A percentile compares a stretch with the other conserved stretches of the same genome.
These are phyloP conservation scores for Sisor rabdophorus DNA, from an alignment of 2,113 vertebrate genomes.

Conservation along the genomic window DNA sequence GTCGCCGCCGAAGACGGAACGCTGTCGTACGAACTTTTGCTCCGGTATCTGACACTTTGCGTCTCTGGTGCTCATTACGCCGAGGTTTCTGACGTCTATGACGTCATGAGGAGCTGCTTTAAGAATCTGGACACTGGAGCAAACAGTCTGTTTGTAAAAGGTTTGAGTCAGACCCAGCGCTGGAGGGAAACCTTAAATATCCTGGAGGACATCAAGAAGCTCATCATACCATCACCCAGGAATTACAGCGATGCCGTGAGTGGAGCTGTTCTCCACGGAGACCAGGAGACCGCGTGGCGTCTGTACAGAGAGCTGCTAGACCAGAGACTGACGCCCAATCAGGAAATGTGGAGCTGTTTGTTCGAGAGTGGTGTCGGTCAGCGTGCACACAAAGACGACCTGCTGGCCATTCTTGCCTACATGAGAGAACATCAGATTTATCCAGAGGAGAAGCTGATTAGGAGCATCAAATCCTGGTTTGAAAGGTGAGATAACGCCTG, in stretches of 20 bases:
- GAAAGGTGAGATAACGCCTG: slow-evolving; percentile 75
- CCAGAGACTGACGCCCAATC: slow-evolving; percentile 67
- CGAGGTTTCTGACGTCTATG: slow-evolving; percentile 81
- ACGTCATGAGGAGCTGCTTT: slow-evolving; percentile 82
- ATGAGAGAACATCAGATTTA: slow-evolving; percentile 86
- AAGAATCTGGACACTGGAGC: slow-evolving; percentile 76
- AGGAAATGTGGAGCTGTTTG: slow-evolving; percentile 73
- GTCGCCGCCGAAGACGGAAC: slow-evolving; percentile 74
- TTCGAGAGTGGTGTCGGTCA: slow-evolving; percentile 69
- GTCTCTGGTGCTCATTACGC: slow-evolving; percentile 68
- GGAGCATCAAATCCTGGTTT: slow-evolving; percentile 86
- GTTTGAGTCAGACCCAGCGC: slow-evolving; percentile 73
- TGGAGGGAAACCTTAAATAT: slow-evolving; percentile 78
- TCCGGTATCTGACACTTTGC: slow-evolving; percentile 81
- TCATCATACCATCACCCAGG: slow-evolving; percentile 66
- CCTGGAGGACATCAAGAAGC: slow-evolving; percentile 77
- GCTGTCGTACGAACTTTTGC: slow-evolving; percentile 75
- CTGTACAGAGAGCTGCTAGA: slow-evolving; percentile 78
- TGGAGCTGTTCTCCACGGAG: slow-evolving; percentile 73
- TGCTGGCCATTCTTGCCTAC: slow-evolving; percentile 74
- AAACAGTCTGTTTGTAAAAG: slow-evolving; percentile 77
- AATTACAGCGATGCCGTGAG: slow-evolving; percentile 79
- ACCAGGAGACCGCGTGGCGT: slow-evolving; percentile 69
- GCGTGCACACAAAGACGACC: slow-evolving; percentile 65
- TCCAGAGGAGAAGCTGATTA: slow-evolving; percentile 73